phyloP scores from a whole-genome alignment of 1,140 invertebrate species.

The Saccostrea echinata region DNA sequence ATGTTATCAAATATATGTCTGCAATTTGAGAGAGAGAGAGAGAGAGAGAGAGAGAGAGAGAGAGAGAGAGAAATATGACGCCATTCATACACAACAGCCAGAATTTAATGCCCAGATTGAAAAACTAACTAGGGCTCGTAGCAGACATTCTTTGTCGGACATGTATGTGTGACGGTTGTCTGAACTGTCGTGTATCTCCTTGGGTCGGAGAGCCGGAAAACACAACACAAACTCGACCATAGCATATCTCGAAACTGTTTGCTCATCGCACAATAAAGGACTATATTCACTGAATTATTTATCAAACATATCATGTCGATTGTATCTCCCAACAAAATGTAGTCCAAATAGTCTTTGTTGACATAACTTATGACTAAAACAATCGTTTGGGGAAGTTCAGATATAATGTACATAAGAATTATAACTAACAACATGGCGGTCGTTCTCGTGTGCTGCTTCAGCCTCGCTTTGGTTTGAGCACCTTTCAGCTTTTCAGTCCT shows the following conservation, averaged over 20 bases:
- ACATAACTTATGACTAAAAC: constrained; percentile 73
- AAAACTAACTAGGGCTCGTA: neutral
- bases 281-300: constrained; percentile 95
- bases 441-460: constrained; percentile 86
- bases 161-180: neutral
- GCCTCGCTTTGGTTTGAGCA: constrained; percentile 82
- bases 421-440: constrained; percentile 75
- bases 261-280: constrained; percentile 97
- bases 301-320: constrained; percentile 94
- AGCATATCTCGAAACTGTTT: constrained; percentile 94
- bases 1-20: too few species aligned
- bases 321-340: constrained; percentile 87
- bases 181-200: neutral
- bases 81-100: too few species aligned
- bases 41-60: too few species aligned
- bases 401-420: constrained; percentile 89
- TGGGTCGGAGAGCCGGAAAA: neutral
- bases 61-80: too few species aligned
- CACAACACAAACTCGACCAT: constrained; percentile 16
- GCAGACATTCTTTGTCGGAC: neutral
- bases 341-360: constrained; percentile 72
- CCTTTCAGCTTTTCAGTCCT: constrained; percentile 73
- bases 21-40: too few species aligned
- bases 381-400: constrained; percentile 88
- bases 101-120: neutral